A percentile compares a stretch with the other conserved stretches of the same genome.
Conservation (phyloP, 2,888 invertebrate genomes). For the Drosophila anomalata region DNA sequence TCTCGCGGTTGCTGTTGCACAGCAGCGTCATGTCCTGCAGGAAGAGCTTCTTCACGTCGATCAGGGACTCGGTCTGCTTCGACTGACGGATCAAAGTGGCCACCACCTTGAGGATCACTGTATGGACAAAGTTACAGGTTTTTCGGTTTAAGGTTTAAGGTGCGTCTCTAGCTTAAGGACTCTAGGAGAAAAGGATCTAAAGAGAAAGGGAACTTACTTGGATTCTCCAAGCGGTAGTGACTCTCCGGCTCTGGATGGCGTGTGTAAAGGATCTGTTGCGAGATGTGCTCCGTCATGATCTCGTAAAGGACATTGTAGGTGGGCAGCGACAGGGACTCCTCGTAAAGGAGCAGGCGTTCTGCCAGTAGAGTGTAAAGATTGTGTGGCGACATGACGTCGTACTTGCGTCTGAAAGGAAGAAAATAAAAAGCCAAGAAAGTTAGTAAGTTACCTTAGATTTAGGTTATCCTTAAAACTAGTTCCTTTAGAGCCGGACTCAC, state of each 20-base stretch:
- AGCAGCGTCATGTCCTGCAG: conserved; percentile 99
- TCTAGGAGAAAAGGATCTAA: neutral
- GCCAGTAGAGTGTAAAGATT: conserved; percentile 98
- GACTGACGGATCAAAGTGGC: conserved; percentile 98
- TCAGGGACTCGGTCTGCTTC: conserved; percentile 94
- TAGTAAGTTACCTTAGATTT: neutral
- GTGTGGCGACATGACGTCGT: conserved; percentile 99
- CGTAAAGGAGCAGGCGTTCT: conserved; percentile 94
- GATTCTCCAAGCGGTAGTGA: conserved; percentile 97
- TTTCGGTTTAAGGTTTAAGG: neutral
- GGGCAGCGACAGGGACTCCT: conserved; percentile 94
- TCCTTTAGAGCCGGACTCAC: conserved; percentile 85
- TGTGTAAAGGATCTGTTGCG: conserved; percentile 96
- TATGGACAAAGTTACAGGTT: conserved; percentile 1
- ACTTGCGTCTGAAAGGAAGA: conserved; percentile 90
- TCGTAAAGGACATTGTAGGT: conserved; percentile 99
- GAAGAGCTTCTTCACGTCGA: conserved; percentile 98
- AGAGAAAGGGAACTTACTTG: conserved; percentile 88
- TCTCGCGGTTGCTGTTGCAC: conserved; percentile 98
- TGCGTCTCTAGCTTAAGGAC: neutral
- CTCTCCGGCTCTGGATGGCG: conserved; percentile 98
- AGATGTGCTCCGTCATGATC: conserved; percentile 98
- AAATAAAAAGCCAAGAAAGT: neutral
- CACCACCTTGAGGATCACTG: conserved; percentile 99
- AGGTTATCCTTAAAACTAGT: neutral